These are phyloP conservation scores for Epizoanthus illoricatus DNA, from an alignment of 92 coral and sea anemone species.

Conservation along the genomic window DNA sequence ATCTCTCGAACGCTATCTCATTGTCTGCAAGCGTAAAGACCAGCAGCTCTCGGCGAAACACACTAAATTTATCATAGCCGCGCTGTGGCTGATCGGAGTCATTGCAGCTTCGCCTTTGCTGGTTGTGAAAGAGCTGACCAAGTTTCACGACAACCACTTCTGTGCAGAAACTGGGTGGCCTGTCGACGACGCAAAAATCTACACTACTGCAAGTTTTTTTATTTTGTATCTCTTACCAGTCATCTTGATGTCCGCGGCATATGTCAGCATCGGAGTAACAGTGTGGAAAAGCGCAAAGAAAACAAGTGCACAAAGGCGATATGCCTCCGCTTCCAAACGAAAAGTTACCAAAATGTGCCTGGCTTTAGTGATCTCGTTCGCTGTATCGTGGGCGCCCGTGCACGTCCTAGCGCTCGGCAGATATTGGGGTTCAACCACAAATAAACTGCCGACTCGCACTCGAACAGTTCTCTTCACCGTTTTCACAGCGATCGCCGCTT, in stretches of 20 bases:
- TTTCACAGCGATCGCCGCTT: constrained; percentile 48
- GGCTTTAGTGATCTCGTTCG: constrained; percentile 67
- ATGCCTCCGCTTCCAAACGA: constrained; percentile 36
- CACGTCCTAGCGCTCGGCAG: not conserved
- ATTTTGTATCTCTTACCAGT: constrained; percentile 66
- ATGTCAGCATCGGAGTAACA: constrained; percentile 65
- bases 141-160: not conserved
- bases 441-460: not conserved
- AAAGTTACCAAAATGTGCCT: constrained; percentile 71
- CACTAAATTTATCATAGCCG: constrained; percentile 39
- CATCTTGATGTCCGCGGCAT: constrained; percentile 56
- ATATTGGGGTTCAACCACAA: constrained; percentile 9
- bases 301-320: constrained; percentile 44
- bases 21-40: constrained; percentile 61
- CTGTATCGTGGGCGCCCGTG: constrained; percentile 75
- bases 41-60: constrained; percentile 50
- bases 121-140: constrained; percentile 34
- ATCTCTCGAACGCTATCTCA: constrained; percentile 73
- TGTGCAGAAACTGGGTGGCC: constrained; percentile 64
- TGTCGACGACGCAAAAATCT: constrained; percentile 5
- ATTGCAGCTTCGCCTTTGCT: constrained; percentile 56
- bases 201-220: constrained; percentile 38
- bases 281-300: constrained; percentile 65
- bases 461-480: constrained; percentile 49
- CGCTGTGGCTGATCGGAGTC: constrained; percentile 61